Percentiles rank a stretch among this genome's conserved stretches.
phyloP scores from a whole-genome alignment of 53 echinoderm and acorn worm species.

The Glandiceps talaboti region DNA sequence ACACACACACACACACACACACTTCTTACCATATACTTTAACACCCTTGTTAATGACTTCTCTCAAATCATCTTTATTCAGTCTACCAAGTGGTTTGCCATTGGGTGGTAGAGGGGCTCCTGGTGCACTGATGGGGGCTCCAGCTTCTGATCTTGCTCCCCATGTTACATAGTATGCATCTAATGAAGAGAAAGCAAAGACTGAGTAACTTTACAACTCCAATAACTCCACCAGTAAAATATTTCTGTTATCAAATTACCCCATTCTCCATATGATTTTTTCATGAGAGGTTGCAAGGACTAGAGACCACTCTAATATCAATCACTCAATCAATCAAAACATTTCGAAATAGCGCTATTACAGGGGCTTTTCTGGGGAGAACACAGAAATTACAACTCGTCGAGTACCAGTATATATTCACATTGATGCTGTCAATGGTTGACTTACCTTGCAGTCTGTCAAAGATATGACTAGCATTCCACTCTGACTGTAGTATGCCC shows the following conservation, averaged over 20 bases:
- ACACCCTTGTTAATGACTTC: slow-evolving; percentile 97
- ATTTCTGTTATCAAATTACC: too few species aligned
- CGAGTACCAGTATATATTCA: too few species aligned
- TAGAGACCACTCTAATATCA: too few species aligned
- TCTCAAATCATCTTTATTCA: slow-evolving; percentile 72
- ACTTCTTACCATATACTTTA: slow-evolving; percentile 70
- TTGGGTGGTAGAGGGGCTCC: slow-evolving; percentile 67
- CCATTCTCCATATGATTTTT: too few species aligned
- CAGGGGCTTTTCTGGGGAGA: too few species aligned
- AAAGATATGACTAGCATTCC: slow-evolving; percentile 95
- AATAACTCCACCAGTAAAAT: too few species aligned
- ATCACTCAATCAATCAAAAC: too few species aligned
- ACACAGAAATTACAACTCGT: too few species aligned
- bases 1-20: too few species aligned
- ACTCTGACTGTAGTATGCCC: slow-evolving; percentile 74
- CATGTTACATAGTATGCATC: slow-evolving; percentile 80
- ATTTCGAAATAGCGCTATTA: too few species aligned
- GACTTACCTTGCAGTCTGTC: slow-evolving; percentile 68
- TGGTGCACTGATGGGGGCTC: slow-evolving; percentile 10
- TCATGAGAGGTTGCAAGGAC: slow-evolving; percentile 10
- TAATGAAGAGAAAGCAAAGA: slow-evolving; percentile 4
- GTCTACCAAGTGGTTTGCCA: slow-evolving; percentile 73
- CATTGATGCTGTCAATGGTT: too few species aligned
- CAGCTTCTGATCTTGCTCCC: slow-evolving; percentile 75
- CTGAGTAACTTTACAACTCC: too few species aligned